Evolutionary conservation across 2,113 vertebrate genomes (phyloP).

Genomic region (Neogobius melanostomus): DNA sequence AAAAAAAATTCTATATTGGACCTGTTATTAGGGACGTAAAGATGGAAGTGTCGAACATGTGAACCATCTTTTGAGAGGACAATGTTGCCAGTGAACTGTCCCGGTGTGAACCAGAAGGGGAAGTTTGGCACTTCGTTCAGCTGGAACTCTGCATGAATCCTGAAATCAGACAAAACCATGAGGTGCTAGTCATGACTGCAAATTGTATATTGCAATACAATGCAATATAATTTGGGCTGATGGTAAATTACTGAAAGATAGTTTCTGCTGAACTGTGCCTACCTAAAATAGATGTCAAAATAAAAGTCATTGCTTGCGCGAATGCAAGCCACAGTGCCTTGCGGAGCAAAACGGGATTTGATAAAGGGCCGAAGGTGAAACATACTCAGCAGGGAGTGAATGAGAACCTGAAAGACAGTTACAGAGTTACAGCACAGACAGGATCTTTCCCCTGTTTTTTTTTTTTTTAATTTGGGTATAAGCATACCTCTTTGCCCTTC

Average conservation of each 20-base stretch:
- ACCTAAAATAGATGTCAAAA: constrained; percentile 92
- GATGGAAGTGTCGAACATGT: constrained; percentile 87
- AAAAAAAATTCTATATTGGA: constrained; percentile 48
- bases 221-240: too few relatives aligned
- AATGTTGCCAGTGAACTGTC: constrained; percentile 93
- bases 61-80: constrained; percentile 89
- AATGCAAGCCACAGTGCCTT: constrained; percentile 90
- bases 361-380: constrained; percentile 94
- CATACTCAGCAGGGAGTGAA: constrained; percentile 92
- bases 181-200: too few relatives aligned
- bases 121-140: constrained; percentile 93
- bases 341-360: constrained; percentile 91
- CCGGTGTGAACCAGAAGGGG: constrained; percentile 98
- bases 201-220: too few relatives aligned
- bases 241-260: too few relatives aligned
- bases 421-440: neutral
- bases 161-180: constrained; percentile 50
- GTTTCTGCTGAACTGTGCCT: constrained; percentile 28
- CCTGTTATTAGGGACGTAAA: constrained; percentile 93
- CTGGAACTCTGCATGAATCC: constrained; percentile 97
- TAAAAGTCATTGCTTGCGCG: constrained; percentile 88
- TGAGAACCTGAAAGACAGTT: constrained; percentile 77
- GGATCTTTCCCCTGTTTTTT: neutral
- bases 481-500: constrained; percentile 90
- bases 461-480: neutral